Base-by-base conservation (phyloP, 2,888 invertebrate genomes). In the Cataglyphis altisquamis region DNA sequence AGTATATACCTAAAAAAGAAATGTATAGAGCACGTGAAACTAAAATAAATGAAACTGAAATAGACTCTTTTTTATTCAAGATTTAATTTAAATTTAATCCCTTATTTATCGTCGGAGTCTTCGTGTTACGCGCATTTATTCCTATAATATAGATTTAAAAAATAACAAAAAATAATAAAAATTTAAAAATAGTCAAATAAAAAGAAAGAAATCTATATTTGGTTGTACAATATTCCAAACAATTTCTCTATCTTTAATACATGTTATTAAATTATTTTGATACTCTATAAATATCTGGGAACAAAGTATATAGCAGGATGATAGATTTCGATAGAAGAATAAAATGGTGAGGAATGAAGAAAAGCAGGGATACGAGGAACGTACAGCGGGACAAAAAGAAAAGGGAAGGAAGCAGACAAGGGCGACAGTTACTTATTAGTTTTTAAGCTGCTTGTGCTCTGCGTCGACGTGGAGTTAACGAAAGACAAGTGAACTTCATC, bases 341-440 rank as follows among this genome's bases (percentile, higher is more conserved):
- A 36, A 25, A 73, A 45, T 10, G 4, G 21, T n/a, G 12, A 3
- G 45, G 18, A 12, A 25, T 9, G 18, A 41, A 77, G 48, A 52
- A 55, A 63, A 18, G 48, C 63, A 21, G 21, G 21, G 48, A 63
- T 36, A 63, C 21, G 67, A 57, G 55, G 57, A 39, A 55, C 9
- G 74, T n/a, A 36, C 18, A 72, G 52, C 15, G 32, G 32, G n/a
- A 66, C 15, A 29, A 72, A 29, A 72, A 77, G 32, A 77, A 41
- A 39, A 62, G 66, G 68, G 12, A 45, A 66, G 68, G 12, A 45
- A 66, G 66, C 39, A 45, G 66, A 29, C 25, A 15, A 15, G n/a
- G 77, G 25, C 41, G 70, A 66, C 86, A 82, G 88, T 89, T 89
- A 90, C 77, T 89, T 89, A 88, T 89, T 90, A 88, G 88, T 90